Percentiles rank a stretch among this genome's conserved stretches.
phyloP scores from a whole-genome alignment of 35 echinoderm and acorn worm species.

The Ophiothrix spiculata region DNA sequence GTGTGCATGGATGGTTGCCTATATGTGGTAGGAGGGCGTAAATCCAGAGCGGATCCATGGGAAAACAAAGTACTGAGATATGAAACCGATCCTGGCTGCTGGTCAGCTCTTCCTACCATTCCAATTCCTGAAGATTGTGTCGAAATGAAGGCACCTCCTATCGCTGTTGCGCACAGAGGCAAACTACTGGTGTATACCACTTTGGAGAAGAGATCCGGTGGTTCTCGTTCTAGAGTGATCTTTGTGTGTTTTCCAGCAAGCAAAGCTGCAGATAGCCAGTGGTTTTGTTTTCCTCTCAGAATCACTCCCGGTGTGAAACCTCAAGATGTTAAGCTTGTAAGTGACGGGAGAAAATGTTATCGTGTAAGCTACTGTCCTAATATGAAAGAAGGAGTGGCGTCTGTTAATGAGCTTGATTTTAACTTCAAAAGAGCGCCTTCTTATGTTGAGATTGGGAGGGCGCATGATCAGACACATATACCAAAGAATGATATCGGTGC shows the following conservation, averaged over 20 bases:
- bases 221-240: background rate
- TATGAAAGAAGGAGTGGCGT: background rate
- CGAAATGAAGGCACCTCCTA: background rate
- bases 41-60: background rate
- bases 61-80: background rate
- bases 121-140: background rate
- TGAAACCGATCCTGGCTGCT: background rate
- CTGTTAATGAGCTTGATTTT: background rate
- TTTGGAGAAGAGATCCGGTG: background rate
- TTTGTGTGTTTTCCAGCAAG: background rate
- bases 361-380: background rate
- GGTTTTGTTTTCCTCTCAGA: background rate
- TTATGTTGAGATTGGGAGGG: background rate
- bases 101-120: background rate
- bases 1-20: background rate
- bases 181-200: conserved; percentile 1
- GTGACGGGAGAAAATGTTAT: background rate
- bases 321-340: background rate
- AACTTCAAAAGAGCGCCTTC: background rate
- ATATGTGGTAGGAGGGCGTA: background rate
- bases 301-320: background rate
- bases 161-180: background rate
- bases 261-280: background rate
- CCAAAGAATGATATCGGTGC: background rate
- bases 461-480: background rate